Base-by-base conservation (phyloP, 2,113 vertebrate species). In the Bucco capensis region DNA sequence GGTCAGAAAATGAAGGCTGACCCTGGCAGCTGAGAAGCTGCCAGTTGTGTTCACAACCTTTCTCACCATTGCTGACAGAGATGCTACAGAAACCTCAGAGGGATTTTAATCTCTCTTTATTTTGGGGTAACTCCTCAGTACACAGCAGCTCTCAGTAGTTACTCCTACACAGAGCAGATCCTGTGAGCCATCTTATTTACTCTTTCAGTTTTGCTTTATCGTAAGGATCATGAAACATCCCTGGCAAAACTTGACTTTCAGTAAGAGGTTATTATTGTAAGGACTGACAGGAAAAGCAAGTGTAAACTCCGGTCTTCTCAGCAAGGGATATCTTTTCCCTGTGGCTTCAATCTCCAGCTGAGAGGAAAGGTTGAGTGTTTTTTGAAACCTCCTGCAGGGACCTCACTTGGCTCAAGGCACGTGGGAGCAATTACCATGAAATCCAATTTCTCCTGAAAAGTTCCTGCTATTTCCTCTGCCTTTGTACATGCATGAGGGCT, bases 231-330 rank as follows among this genome's bases (percentile, higher is more conserved):
- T 78, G 90, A 83, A 74, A 65, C 92, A 57, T 86, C 73, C 73
- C 46, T 92, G 69, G 65, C 73, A 90, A 90, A 77, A 78, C 80
- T 64, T 88, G 53, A 61, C 77, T 72, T 86, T 91, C 46, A 75
- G 51, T 86, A 80, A 46, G 69, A 88, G 57, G 61, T 88, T 95
- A 17, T 90, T 94, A 86, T 92, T 94, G 33, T 93, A 86, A 72
- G 53, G 54, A 30, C 80, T 88, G 70, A 88, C 73, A 82, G 92
- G 93, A 93, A 90, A 81, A 72, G 73, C 61, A 61, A 88, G 73
- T 1, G 0, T 86, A 82, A 92, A 85, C 74, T 82, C 81, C 78
- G 61, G 31, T 93, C 94, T 96, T 94, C 90, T 88, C 93, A 94
- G 80, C 83, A 93, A 83, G 86, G 65, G 76, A 21, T 81, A 21